Base-by-base conservation (phyloP, 1,140 invertebrate species). In the Bradynema listronoti region DNA sequence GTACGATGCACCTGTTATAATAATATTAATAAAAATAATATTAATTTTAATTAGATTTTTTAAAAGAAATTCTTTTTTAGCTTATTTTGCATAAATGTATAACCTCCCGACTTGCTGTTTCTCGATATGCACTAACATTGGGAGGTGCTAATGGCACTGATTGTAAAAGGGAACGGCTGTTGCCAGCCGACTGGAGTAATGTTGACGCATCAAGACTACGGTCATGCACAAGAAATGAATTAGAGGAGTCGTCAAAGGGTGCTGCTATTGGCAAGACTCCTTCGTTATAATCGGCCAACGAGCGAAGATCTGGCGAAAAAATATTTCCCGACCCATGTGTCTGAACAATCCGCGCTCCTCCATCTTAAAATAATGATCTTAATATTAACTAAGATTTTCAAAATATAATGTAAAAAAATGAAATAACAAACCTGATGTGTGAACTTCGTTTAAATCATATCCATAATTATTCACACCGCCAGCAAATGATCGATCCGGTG, bases 371-470 rank as follows among this genome's bases (percentile, higher is more conserved):
- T 19, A 19, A 39, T 39, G 36, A 39, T 19, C 36, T 39, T 39
- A 39, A 19, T n/a, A 39, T 43, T 19, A 3, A 43, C 22, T 9
- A 43, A 19, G 27, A 43, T 22, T 50, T 24, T 4, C 27, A 50
- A 50, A 4, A 19, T 2, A 4, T 4, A 4, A 50, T 50, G 4
- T 3, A 50, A 29, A 25, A 50, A 19, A 3, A 25, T 5, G 3
- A 9, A 9, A 43, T 9, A 43, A 43, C 42, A 50, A 4, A 56
- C 33, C 52, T 16, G 51, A 27, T 41, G 72, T 77, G 25, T 73
- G 66, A 14, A 75, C 72, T 68, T 78, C 75, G 24, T 75, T 55
- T 27, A 68, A 54, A 50, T 75, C 73, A 41, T 78, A 78, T 16
- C 73, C 73, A 61, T 71, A 72, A 50, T 76, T 63, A 34, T 72